Conservation (phyloP, 2,113 vertebrate genomes). For the Callipepla squamata region DNA sequence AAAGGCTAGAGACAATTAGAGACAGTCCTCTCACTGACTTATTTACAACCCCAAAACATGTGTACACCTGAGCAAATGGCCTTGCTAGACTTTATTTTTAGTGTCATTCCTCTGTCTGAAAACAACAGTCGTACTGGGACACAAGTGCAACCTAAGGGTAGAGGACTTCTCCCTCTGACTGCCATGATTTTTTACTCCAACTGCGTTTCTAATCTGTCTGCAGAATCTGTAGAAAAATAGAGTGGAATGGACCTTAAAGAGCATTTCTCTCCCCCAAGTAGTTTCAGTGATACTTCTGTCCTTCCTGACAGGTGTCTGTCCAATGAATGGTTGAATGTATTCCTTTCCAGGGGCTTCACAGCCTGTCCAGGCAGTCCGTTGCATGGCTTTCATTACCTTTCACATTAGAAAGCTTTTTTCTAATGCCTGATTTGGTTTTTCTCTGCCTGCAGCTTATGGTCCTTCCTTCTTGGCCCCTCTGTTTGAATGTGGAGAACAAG, state of each 20-base stretch:
- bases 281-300: background rate
- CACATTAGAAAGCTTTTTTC: background rate
- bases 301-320: background rate
- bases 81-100: background rate
- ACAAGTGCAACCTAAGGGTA: background rate
- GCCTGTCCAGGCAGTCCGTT: background rate
- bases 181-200: background rate
- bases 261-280: background rate
- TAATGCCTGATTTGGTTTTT: background rate
- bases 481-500: background rate
- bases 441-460: background rate
- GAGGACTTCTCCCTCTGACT: conserved; percentile 7
- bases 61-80: background rate
- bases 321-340: background rate
- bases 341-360: background rate
- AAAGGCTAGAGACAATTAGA: background rate
- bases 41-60: background rate
- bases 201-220: conserved; percentile 37
- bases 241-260: background rate
- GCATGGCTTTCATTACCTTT: background rate
- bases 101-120: background rate
- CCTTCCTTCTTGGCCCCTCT: background rate
- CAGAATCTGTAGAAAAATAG: background rate
- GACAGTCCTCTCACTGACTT: background rate
- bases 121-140: background rate